Base-by-base conservation (phyloP, 2,113 vertebrate genomes). In the Ammodytes dubius region DNA sequence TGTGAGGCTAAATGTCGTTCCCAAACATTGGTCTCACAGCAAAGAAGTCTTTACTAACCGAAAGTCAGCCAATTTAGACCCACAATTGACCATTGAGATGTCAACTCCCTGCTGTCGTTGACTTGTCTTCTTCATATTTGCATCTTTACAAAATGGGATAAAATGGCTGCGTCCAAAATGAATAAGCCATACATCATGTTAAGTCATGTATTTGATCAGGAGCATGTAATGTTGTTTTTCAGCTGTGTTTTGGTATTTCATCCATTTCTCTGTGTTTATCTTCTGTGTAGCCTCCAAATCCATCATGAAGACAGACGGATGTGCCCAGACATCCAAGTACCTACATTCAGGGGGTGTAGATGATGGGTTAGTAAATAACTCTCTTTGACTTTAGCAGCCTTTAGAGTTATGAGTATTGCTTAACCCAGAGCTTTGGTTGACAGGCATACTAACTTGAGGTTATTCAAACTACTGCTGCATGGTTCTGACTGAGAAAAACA, bases 291-390 rank as follows among this genome's bases (percentile, higher is more conserved):
- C 90, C 92, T 95, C 95, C 90, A 96, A 96, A 88, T 97, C 96
- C 93, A 96, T 95, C 92, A 95, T 93, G 95, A 96, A 96, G 96
- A 96, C 95, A 93, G 96, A 96, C 76, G 90, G 91, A 90, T 91
- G 88, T 90, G 89, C 91, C 87, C 89, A 91, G 89, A 92, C 91
- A 92, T 96, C 96, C 94, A 96, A 96, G 95, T 96, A 93, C 91
- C 96, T 96, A 70, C 96, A 96, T 90, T 97, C 96, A 93, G 96
- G 95, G 94, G 95, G 95, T 93, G 95, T 96, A 93, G 96, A 97
- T 94, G 96, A 97, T 93, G 96, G 97, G 97, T 98, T 96, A 96
- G 97, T 89, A 77, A 77, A 81, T 67, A 81, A 74, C 52, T 74
- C 71, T 69, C 17, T 15, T 56, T 50, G 75, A 46, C 64, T 72